Base-by-base conservation (phyloP, 2,888 invertebrate genomes). In the Cephus spinipes region DNA sequence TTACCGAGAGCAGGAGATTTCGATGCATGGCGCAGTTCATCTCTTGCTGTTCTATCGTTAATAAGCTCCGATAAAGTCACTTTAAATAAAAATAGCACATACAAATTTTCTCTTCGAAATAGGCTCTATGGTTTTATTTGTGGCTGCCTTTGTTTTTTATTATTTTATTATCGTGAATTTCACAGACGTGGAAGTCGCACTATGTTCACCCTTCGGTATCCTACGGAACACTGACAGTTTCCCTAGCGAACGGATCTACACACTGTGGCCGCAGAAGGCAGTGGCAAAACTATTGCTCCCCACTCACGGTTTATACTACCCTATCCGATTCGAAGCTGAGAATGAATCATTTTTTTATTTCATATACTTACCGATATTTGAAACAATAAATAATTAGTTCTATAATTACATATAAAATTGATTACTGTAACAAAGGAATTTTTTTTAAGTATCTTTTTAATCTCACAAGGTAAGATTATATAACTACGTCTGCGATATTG, bases 231-330 rank as follows among this genome's bases (percentile, higher is more conserved):
- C 77, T 77, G 77, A 55, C 55, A 55, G 55, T 55, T 55, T 23
- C 69, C 73, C 75, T 74, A 15, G 74, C 74, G 69, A 77, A 77
- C 77, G 77, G 77, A 77, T 75, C 77, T 77, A 77, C 77, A 77
- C 77, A 74, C 77, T 74, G 74, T 77, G 77, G 77, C 71, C 75
- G 34, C 74, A 75, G 33, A 69, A 75, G 32, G 36, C 40, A 69
- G 77, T 69, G 75, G 75, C 74, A 77, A 75, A 74, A 77, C 74
- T 77, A 69, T 40, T 74, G 69, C 69, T 36, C 69, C 69, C 68
- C 32, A 69, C 30, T 75, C 36, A 74, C 71, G 40, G 69, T 23
- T 74, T 33, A 33, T 69, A 74, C 69, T 69, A 69, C 40, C 34
- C 68, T 73, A 35, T 75, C 15, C 34, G 34, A 55, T 55, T 55